Evolutionary conservation across 2,113 vertebrate genomes (phyloP).

Genomic region (Ornithorhynchus anatinus): DNA sequence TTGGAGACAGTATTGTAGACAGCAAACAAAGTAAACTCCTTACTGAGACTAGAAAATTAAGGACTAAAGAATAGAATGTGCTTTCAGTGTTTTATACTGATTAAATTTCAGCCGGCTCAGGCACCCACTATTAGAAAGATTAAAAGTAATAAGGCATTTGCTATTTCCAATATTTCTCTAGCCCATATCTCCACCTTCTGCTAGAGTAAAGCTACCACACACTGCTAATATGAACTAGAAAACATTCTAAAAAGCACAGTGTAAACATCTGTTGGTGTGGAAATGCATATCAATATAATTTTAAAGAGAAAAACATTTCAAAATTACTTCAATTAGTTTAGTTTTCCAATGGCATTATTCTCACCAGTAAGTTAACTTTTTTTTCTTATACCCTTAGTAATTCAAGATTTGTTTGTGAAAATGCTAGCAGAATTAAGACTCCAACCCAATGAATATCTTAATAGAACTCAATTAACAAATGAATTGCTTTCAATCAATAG

Average conservation of each 20-base stretch:
- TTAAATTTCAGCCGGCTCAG: too few relatives aligned
- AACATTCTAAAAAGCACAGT: neutral
- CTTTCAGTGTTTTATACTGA: too few relatives aligned
- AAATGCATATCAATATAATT: neutral
- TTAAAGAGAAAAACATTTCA: neutral
- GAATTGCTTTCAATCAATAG: slow-evolving; percentile 65
- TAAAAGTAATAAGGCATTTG: too few relatives aligned
- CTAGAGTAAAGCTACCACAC: too few relatives aligned
- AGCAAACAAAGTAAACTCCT: too few relatives aligned
- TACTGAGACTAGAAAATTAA: too few relatives aligned
- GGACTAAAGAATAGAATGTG: too few relatives aligned
- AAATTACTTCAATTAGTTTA: slow-evolving; percentile 9
- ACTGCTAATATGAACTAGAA: too few relatives aligned
- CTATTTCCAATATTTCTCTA: too few relatives aligned
- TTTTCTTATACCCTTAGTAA: slow-evolving; percentile 35
- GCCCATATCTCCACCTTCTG: too few relatives aligned
- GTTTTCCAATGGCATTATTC: neutral
- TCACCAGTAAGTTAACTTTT: slow-evolving; percentile 18
- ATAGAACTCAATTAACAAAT: slow-evolving; percentile 57
- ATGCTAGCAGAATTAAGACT: slow-evolving; percentile 50
- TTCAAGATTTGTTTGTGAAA: slow-evolving; percentile 47
- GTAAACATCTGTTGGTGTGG: neutral
- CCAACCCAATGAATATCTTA: slow-evolving; percentile 57
- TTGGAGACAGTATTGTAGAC: too few relatives aligned
- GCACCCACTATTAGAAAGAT: too few relatives aligned